Evolutionary conservation across 2,888 invertebrate species (phyloP), one percentile per base, ranked within the genome.

Genomic region (Spicauda simplicius): DNA sequence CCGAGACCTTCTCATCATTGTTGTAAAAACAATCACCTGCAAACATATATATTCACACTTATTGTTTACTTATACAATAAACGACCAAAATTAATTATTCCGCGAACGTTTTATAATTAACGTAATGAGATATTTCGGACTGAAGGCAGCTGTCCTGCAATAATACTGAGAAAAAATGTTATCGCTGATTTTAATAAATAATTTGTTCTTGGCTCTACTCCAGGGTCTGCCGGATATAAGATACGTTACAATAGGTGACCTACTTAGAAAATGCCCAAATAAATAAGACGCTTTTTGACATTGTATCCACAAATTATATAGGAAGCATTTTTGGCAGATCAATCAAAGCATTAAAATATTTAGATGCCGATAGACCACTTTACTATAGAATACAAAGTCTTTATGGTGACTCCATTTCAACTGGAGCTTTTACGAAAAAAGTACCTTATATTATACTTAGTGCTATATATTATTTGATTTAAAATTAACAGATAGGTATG

Each of bases 131-230:
- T 65, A 65, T 65, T 65, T 64, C 45, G 54, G 65, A 6, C 19
- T 25, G 58, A 19, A 59, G 59, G 65, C 58, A 41, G 30, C 65
- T 65, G 59, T 48, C 65, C 52, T 7, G 59, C 48, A 45, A 73
- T 76, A 76, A 75, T 79, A 69, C 73, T 80, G 77, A 72, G 79
- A 77, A 77, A 73, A 74, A 72, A 70, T 73, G 71, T 74, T 75
- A 80, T 82, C 76, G 70, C 70, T 56, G 52, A 64, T 74, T 76
- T 76, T 80, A 81, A 79, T 81, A 79, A 80, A 78, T 75, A 64
- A 70, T 71, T 75, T 71, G 68, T 76, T 67, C 45, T 74, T 84
- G 83, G 83, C 81, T 50, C 18, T 59, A 48, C 61, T 80, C 82
- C 81, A 82, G 76, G 75, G 70, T 73, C 70, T 74, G 25, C 25